phyloP scores from a whole-genome alignment of 2,888 invertebrate genomes.

The Eupithecia tripunctaria region DNA sequence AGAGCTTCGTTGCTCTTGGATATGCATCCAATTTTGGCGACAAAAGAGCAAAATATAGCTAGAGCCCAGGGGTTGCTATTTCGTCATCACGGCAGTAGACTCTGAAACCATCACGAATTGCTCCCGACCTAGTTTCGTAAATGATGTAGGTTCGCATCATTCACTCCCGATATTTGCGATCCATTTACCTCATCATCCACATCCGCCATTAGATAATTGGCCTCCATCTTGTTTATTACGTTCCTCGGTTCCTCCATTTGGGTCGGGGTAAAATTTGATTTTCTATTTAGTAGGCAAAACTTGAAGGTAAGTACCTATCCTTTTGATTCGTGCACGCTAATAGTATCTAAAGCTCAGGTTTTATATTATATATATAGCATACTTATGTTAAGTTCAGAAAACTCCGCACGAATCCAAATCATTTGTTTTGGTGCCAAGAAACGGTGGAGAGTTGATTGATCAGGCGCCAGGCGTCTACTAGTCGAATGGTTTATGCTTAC shows the following conservation, averaged over 20 bases:
- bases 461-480: conserved; percentile 2
- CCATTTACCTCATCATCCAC: conserved; percentile 37
- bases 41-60: not conserved
- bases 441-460: not conserved
- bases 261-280: conserved; percentile 37
- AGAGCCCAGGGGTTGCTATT: not conserved
- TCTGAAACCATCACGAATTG: not conserved
- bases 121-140: conserved; percentile 20
- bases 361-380: not conserved
- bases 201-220: conserved; percentile 43
- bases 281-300: conserved; percentile 4
- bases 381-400: not conserved
- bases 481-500: not conserved
- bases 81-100: not conserved
- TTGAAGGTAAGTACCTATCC: not conserved
- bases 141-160: conserved; percentile 33
- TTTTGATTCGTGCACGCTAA: not conserved
- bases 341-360: not conserved
- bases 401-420: not conserved
- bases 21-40: not conserved
- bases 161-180: conserved; percentile 32
- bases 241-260: conserved; percentile 27
- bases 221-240: conserved; percentile 26
- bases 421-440: not conserved
- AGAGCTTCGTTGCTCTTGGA: not conserved